These are phyloP conservation scores for Macrochelys suwanniensis DNA, from an alignment of 2,797 vertebrate genomes.

Conservation along the genomic window DNA sequence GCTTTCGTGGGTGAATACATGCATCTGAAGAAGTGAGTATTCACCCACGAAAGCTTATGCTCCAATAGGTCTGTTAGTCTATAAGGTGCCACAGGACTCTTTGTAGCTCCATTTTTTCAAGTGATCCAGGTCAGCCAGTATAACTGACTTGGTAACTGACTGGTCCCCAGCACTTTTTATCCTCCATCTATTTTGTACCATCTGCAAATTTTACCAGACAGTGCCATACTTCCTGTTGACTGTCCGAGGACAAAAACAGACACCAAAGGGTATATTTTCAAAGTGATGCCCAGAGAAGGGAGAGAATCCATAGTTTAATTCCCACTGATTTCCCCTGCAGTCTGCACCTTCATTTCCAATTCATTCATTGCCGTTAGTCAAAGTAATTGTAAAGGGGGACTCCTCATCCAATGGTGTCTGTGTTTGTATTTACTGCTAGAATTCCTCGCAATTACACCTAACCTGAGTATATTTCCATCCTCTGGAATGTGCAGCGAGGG, in stretches of 20 bases:
- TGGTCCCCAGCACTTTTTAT: not conserved
- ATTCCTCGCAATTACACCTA: not conserved
- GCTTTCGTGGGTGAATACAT: too few species aligned
- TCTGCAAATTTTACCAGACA: not conserved
- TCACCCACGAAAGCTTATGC: too few species aligned
- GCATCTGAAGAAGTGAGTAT: too few species aligned
- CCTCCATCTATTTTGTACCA: not conserved
- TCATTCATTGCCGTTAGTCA: not conserved
- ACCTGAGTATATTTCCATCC: not conserved
- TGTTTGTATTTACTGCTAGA: not conserved
- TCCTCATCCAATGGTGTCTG: not conserved
- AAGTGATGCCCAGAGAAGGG: not conserved
- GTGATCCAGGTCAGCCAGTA: not conserved
- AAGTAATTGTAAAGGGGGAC: not conserved
- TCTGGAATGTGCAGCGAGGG: not conserved
- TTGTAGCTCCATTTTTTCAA: not conserved
- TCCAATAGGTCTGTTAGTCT: too few species aligned
- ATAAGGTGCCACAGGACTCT: too few species aligned
- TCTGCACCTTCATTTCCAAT: not conserved
- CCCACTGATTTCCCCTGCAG: not conserved
- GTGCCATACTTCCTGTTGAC: too few species aligned
- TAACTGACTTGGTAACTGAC: not conserved
- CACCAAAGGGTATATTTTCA: not conserved
- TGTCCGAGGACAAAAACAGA: too few species aligned
- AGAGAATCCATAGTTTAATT: not conserved